These are phyloP conservation scores for Athalia circularis DNA, from an alignment of 2,888 invertebrate species.

Conservation along the genomic window DNA sequence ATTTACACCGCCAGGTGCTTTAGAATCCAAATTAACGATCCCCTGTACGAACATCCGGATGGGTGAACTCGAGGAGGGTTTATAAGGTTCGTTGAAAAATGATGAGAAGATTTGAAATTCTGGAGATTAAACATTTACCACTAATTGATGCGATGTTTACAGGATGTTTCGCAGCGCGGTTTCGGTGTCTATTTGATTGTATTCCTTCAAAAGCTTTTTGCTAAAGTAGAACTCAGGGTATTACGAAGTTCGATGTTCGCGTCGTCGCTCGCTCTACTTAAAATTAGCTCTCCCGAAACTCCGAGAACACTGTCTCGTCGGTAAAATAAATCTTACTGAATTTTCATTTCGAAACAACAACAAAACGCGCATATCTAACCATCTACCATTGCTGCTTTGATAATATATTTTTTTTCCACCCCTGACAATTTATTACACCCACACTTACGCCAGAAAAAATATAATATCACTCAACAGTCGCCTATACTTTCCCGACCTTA, in stretches of 20 bases:
- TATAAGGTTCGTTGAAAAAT: background rate
- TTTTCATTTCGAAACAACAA: background rate
- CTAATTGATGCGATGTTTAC: background rate
- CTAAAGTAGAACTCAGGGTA: constrained; percentile 26
- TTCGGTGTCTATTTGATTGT: background rate
- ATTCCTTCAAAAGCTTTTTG: background rate
- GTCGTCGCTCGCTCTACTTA: background rate
- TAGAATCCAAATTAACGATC: background rate
- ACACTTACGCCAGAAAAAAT: too few relatives aligned
- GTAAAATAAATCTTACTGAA: constrained; percentile 16
- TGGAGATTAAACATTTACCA: background rate
- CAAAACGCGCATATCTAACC: too few relatives aligned
- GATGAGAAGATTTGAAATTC: background rate
- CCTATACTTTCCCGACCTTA: too few relatives aligned
- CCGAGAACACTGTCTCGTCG: constrained; percentile 3
- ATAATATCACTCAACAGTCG: too few relatives aligned
- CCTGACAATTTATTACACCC: too few relatives aligned
- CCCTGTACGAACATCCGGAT: constrained; percentile 7
- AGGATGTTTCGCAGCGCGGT: background rate
- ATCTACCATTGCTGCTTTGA: too few relatives aligned
- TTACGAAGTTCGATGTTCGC: constrained; percentile 24
- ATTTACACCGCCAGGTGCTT: background rate
- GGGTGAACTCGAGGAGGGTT: background rate
- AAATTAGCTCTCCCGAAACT: constrained; percentile 3
- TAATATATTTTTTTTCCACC: too few relatives aligned